Evolutionary conservation across 1,140 invertebrate species (phyloP).

Genomic region (Aphis gossypii): DNA sequence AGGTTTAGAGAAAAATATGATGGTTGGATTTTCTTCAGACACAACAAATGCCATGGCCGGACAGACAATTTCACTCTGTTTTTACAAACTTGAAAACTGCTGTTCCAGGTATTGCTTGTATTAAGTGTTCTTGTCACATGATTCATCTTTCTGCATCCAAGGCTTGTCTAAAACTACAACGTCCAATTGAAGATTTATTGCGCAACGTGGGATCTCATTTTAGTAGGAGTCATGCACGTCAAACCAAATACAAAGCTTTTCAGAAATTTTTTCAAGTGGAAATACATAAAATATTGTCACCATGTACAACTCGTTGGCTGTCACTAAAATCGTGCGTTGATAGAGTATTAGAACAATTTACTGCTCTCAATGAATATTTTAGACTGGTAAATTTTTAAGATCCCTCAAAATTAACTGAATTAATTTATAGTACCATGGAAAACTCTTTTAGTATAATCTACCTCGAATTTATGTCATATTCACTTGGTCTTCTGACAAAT

Average conservation of each 20-base stretch:
- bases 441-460: slow-evolving; percentile 61
- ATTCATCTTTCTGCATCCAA: slow-evolving; percentile 62
- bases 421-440: slow-evolving; percentile 62
- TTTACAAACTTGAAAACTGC: slow-evolving; percentile 61
- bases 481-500: slow-evolving; percentile 61
- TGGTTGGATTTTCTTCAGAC: slow-evolving; percentile 63
- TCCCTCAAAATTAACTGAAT: slow-evolving; percentile 63
- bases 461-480: slow-evolving; percentile 63
- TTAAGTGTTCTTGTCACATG: slow-evolving; percentile 64
- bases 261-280: slow-evolving; percentile 63
- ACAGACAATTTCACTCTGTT: slow-evolving; percentile 63
- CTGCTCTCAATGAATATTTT: slow-evolving; percentile 63
- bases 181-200: slow-evolving; percentile 61
- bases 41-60: slow-evolving; percentile 64
- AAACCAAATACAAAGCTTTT: slow-evolving; percentile 63
- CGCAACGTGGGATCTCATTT: slow-evolving; percentile 63
- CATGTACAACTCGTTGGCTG: slow-evolving; percentile 63
- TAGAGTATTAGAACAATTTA: slow-evolving; percentile 63
- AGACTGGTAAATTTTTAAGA: slow-evolving; percentile 62
- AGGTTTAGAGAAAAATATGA: slow-evolving; percentile 24
- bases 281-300: slow-evolving; percentile 63
- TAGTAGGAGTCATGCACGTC: slow-evolving; percentile 62
- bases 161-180: slow-evolving; percentile 62
- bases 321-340: slow-evolving; percentile 64
- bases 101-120: slow-evolving; percentile 61